phyloP scores from a whole-genome alignment of 2,797 vertebrate genomes.

The Oryzias sinensis region DNA sequence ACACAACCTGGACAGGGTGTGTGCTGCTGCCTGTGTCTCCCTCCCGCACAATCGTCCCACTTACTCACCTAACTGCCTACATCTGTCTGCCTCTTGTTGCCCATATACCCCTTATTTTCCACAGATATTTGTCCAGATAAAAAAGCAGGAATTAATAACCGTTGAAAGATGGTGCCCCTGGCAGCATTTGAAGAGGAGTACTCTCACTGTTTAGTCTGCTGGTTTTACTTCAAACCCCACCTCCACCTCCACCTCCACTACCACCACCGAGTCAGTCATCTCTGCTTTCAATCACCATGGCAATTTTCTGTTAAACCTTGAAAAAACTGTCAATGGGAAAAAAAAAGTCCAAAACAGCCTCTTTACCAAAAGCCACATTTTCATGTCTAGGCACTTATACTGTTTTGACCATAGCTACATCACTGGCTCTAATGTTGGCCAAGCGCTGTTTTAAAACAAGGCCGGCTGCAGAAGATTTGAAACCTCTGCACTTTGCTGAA shows the following conservation, averaged over 20 bases:
- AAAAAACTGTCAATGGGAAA: background rate
- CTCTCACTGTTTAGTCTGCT: constrained; percentile 62
- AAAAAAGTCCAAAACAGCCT: constrained; percentile 53
- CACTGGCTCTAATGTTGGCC: constrained; percentile 35
- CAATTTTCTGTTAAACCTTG: constrained; percentile 24
- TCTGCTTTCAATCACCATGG: constrained; percentile 43
- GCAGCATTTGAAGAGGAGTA: constrained; percentile 49
- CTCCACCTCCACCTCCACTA: too few species aligned
- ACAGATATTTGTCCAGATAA: constrained; percentile 57
- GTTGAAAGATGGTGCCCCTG: constrained; percentile 58
- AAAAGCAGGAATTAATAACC: constrained; percentile 64
- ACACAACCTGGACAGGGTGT: constrained; percentile 76
- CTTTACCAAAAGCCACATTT: constrained; percentile 53
- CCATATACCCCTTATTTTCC: constrained; percentile 41
- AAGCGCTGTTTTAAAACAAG: constrained; percentile 51
- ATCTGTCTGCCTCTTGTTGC: constrained; percentile 63
- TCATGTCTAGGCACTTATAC: constrained; percentile 33
- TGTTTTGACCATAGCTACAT: constrained; percentile 36
- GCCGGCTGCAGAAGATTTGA: constrained; percentile 61
- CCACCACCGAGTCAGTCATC: constrained; percentile 34
- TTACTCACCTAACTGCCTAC: constrained; percentile 59
- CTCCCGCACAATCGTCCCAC: constrained; percentile 45
- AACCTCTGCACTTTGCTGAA: constrained; percentile 46
- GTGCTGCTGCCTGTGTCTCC: constrained; percentile 61
- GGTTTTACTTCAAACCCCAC: constrained; percentile 44